These are phyloP conservation scores for Nysson spinosus DNA, from an alignment of 2,888 invertebrate species.

Conservation along the genomic window DNA sequence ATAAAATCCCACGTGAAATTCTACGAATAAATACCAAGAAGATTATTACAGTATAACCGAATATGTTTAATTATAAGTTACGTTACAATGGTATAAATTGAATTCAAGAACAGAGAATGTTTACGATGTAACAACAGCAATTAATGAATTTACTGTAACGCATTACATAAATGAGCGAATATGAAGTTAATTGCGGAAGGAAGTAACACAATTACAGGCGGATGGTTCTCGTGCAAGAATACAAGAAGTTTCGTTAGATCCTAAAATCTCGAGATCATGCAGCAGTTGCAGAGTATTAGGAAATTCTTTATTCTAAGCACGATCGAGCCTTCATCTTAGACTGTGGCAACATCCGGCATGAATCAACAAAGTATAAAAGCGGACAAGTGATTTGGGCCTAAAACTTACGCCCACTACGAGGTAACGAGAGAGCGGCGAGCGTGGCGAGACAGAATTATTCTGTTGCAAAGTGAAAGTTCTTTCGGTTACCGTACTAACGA, in stretches of 20 bases:
- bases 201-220: too few relatives aligned
- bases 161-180: too few relatives aligned
- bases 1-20: too few relatives aligned
- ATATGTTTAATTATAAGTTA: too few relatives aligned
- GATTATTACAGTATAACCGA: too few relatives aligned
- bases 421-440: slow-evolving; percentile 58
- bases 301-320: slow-evolving; percentile 65
- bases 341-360: slow-evolving; percentile 76
- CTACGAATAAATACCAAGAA: too few relatives aligned
- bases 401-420: slow-evolving; percentile 62
- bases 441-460: slow-evolving; percentile 66
- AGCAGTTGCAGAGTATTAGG: slow-evolving; percentile 40
- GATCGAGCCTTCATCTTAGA: slow-evolving; percentile 58
- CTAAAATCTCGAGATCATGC: neutral
- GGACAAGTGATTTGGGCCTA: slow-evolving; percentile 60
- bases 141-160: too few relatives aligned
- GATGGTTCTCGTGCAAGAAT: too few relatives aligned
- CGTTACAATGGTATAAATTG: too few relatives aligned
- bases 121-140: too few relatives aligned
- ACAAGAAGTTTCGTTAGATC: neutral
- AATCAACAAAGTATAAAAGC: slow-evolving; percentile 73
- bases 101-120: too few relatives aligned
- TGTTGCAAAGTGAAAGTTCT: slow-evolving; percentile 65
- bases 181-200: too few relatives aligned
- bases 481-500: slow-evolving; percentile 38